A percentile compares a stretch with the other conserved stretches of the same genome.
Conservation (phyloP, 2,113 vertebrate genomes). For the Todiramphus saurophagus region DNA sequence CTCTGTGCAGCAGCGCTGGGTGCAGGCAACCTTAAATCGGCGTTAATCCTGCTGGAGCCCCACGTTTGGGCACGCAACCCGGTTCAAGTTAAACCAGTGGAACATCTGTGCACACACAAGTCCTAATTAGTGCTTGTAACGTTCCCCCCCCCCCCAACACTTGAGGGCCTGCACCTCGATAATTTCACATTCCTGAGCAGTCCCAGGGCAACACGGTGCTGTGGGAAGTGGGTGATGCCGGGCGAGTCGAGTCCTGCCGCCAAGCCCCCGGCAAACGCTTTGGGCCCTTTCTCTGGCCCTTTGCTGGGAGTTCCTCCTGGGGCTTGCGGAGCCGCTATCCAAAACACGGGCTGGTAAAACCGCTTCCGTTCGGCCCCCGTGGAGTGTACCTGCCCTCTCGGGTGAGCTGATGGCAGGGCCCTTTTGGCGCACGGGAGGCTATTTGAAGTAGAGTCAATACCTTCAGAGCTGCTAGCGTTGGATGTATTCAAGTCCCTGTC, state of each 20-base stretch:
- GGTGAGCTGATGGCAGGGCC: accelerated
- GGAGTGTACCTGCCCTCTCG: accelerated
- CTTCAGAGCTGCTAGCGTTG: not conserved
- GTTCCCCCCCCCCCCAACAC: not conserved
- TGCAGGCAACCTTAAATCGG: not conserved
- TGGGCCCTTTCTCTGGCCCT: not conserved
- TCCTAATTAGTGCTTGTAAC: not conserved
- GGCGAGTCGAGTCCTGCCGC: accelerated
- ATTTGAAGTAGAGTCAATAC: not conserved
- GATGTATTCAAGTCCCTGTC: accelerated
- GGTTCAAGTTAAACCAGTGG: constrained; percentile 41
- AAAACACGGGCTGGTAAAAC: not conserved
- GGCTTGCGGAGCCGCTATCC: not conserved
- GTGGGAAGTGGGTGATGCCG: not conserved
- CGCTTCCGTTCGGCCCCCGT: accelerated
- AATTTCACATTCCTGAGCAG: not conserved
- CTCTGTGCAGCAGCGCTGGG: not conserved
- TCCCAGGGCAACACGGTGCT: not conserved
- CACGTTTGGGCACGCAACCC: not conserved
- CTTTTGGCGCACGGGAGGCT: not conserved
- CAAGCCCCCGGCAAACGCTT: not conserved
- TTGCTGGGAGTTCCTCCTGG: not conserved
- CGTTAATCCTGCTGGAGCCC: not conserved
- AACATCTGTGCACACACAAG: not conserved
- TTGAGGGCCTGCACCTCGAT: not conserved